These are phyloP conservation scores for Xestia xanthographa DNA, from an alignment of 2,888 invertebrate genomes.

Conservation along the genomic window DNA sequence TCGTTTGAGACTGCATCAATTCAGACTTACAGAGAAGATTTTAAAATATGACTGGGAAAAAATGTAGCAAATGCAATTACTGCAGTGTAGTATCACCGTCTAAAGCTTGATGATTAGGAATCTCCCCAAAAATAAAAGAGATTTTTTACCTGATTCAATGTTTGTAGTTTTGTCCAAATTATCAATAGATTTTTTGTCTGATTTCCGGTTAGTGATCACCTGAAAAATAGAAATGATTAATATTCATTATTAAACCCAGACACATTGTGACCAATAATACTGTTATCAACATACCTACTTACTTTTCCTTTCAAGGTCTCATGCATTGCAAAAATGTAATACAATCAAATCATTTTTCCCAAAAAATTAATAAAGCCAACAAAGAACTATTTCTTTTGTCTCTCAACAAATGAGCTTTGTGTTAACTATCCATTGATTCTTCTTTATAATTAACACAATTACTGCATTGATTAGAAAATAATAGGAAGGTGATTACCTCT, in stretches of 20 bases:
- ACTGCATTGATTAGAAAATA: neutral
- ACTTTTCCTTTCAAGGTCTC: neutral
- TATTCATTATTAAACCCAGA: neutral
- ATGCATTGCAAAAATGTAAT: neutral
- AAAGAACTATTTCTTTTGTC: slow-evolving; percentile 10
- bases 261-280: neutral
- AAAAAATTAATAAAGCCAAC: neutral
- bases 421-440: neutral
- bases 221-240: slow-evolving; percentile 5
- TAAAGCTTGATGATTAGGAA: too few species aligned
- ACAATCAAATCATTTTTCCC: neutral
- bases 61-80: neutral
- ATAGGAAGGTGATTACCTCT: slow-evolving; percentile 30
- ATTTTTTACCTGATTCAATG: slow-evolving; percentile 3
- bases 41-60: neutral
- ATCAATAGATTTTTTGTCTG: neutral
- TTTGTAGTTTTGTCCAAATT: neutral
- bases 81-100: neutral
- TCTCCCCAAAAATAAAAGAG: neutral
- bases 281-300: too few species aligned
- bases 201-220: slow-evolving; percentile 32
- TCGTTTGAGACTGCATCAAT: neutral
- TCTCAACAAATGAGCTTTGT: neutral
- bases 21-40: neutral
- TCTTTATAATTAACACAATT: neutral